These are phyloP conservation scores for Apantesis nais DNA, from an alignment of 2,888 invertebrate genomes.

Conservation along the genomic window DNA sequence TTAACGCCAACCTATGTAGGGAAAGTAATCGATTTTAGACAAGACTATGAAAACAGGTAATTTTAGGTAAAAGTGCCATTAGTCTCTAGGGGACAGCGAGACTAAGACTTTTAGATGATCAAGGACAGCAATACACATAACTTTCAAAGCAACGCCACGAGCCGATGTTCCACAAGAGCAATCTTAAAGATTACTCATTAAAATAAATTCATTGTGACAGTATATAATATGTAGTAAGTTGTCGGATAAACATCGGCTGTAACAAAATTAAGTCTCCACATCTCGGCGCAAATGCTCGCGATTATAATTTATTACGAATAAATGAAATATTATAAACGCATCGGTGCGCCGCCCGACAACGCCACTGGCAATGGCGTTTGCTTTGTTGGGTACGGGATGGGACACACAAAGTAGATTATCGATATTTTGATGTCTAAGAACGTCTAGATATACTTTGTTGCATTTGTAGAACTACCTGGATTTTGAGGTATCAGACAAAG, in stretches of 20 bases:
- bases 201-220: constrained; percentile 11
- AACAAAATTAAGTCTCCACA: constrained; percentile 67
- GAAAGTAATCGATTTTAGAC: too few relatives aligned
- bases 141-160: neutral
- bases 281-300: constrained; percentile 59
- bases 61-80: neutral
- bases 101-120: neutral
- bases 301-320: constrained; percentile 86
- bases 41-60: neutral
- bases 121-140: neutral
- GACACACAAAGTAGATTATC: constrained; percentile 10
- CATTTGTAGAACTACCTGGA: neutral
- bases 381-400: constrained; percentile 74
- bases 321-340: constrained; percentile 86
- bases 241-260: constrained; percentile 47
- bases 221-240: constrained; percentile 19
- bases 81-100: neutral
- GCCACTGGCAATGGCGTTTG: constrained; percentile 85
- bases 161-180: neutral
- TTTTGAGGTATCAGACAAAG: neutral
- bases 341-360: constrained; percentile 83
- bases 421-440: constrained; percentile 8
- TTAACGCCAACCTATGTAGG: too few relatives aligned
- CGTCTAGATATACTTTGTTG: too few relatives aligned
- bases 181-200: neutral